These are phyloP conservation scores for Alligator mississippiensis DNA, from an alignment of 2,113 vertebrate genomes.

Conservation along the genomic window DNA sequence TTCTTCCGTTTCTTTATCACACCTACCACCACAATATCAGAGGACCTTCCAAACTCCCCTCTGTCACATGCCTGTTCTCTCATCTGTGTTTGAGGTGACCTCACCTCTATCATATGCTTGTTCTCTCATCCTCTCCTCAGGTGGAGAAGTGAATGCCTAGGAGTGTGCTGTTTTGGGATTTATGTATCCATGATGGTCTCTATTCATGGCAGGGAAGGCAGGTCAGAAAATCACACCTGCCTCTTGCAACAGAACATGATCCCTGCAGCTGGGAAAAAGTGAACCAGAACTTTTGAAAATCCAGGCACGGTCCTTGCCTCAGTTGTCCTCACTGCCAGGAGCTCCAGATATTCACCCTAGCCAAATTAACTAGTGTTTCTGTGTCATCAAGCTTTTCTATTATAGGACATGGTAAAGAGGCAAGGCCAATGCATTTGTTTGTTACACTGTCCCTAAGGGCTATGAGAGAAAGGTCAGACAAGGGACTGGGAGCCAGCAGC, in stretches of 20 bases:
- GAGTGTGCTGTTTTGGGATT: background rate
- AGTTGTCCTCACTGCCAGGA: background rate
- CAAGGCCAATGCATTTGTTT: no score
- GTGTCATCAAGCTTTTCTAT: background rate
- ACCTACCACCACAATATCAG: background rate
- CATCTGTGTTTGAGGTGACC: background rate
- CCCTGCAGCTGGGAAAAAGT: no score
- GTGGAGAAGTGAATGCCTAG: background rate
- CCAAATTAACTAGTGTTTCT: background rate
- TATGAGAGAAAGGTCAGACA: no score
- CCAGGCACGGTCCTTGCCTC: background rate
- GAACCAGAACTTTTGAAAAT: background rate
- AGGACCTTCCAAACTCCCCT: background rate
- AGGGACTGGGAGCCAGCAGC: no score
- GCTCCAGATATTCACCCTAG: background rate
- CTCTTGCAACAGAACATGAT: background rate
- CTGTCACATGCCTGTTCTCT: background rate
- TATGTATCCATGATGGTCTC: accelerated
- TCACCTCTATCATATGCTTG: background rate
- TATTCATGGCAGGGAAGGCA: background rate
- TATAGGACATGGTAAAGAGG: background rate
- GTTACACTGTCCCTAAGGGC: no score
- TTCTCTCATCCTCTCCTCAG: background rate
- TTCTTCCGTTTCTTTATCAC: background rate
- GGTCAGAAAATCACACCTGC: background rate